Base-by-base conservation (phyloP, 2,797 vertebrate species). In the Propithecus deckenii region DNA sequence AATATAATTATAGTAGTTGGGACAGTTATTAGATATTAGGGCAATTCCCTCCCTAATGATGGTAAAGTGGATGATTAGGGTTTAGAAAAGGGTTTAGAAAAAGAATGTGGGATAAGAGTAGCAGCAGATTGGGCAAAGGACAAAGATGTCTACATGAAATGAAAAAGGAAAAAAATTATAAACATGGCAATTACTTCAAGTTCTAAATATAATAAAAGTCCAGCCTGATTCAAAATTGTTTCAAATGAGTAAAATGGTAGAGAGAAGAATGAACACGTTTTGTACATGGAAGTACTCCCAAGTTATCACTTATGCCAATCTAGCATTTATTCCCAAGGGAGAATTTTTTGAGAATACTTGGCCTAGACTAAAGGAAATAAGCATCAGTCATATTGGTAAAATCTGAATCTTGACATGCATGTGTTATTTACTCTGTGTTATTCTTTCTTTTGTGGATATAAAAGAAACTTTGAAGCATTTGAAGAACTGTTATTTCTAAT, bases 341-440 rank as follows among this genome's bases (percentile, higher is more conserved):
- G 30, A 63, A 35, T 22, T 46, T 75, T 90, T 83, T 76, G 15
- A 84, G 69, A 87, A 72, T 79, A 43, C 14, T n/a, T 52, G 32
- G 32, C n/a, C 61, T 87, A 65, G 76, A 84, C 28, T 72, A 91
- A 89, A 93, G 61, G 10, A 86, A 90, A 78, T 83, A 86, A 91
- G 48, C 10, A 59, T 63, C 52, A 48, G 1, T 72, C 38, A 84
- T 94, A 93, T 67, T 93, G 55, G 13, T 83, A n/a, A 72, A 88
- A 84, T 91, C 30, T 91, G n/a, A 87, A 84, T 91, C 71, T 93
- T 93, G 78, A 88, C 76, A 93, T 79, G 76, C 22, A 72, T 61
- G 2, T 83, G 30, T 59, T 71, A 67, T 91, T 95, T 96, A 67
- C 55, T 88, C 1, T 12, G 57, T 81, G 11, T 61, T 91, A 57